These are phyloP conservation scores for Sphenopsis melanotis DNA, from an alignment of 2,797 vertebrate genomes.

Conservation along the genomic window DNA sequence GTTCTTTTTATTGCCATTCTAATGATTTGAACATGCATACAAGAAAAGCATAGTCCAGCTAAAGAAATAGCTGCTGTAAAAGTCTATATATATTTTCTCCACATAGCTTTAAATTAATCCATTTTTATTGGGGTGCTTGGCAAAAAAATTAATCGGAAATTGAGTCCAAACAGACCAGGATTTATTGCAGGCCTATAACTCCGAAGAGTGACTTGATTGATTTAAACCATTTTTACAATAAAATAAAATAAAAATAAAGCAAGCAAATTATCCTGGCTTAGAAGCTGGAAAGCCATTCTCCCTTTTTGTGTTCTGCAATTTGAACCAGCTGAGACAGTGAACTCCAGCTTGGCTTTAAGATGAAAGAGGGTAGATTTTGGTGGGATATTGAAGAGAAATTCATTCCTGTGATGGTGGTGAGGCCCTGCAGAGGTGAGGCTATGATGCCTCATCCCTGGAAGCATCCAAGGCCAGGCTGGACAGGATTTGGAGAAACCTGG, in stretches of 20 bases:
- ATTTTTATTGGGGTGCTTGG: slow-evolving; percentile 36
- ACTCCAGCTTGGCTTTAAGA: neutral
- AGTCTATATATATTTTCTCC: neutral
- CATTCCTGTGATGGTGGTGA: neutral
- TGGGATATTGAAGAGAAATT: neutral
- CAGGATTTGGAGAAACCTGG: neutral
- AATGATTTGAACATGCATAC: neutral
- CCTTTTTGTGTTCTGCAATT: neutral
- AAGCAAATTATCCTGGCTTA: slow-evolving; percentile 32
- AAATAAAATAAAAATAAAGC: neutral
- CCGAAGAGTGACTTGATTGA: neutral
- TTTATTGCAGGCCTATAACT: neutral
- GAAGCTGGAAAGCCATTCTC: neutral
- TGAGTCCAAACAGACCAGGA: neutral
- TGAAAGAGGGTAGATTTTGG: neutral
- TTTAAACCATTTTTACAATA: slow-evolving; percentile 25
- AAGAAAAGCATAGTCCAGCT: neutral
- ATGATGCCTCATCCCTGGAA: neutral
- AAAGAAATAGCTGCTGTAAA: slow-evolving; percentile 30
- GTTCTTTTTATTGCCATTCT: slow-evolving; percentile 1
- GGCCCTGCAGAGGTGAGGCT: neutral
- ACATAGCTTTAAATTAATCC: slow-evolving; percentile 17
- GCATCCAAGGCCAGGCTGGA: neutral
- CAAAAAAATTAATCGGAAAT: neutral
- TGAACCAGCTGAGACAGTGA: neutral